phyloP scores from a whole-genome alignment of 2,888 invertebrate species.

The Pharmacophagus antenor region DNA sequence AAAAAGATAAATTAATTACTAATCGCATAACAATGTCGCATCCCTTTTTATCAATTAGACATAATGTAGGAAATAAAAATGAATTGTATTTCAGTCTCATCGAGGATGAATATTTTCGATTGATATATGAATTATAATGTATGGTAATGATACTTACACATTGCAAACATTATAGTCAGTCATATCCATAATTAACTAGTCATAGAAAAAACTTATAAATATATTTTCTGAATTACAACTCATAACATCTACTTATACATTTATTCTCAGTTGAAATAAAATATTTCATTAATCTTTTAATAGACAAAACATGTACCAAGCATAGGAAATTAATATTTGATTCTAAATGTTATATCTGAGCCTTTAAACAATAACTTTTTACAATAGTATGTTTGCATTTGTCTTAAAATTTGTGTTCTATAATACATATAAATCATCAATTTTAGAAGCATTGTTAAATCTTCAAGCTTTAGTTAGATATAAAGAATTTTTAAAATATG shows the following conservation, averaged over 20 bases:
- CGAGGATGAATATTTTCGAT: not conserved
- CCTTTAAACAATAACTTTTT: not conserved
- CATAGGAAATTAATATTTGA: not conserved
- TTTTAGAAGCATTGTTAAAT: not conserved
- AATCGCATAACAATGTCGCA: too few species aligned
- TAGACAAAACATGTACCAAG: too few species aligned
- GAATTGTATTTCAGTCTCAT: constrained; percentile 18
- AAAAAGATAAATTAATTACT: too few species aligned
- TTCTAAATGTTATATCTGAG: not conserved
- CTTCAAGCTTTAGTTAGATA: not conserved
- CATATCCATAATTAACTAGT: not conserved
- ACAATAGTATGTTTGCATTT: too few species aligned
- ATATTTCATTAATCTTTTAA: too few species aligned
- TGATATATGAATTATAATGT: not conserved
- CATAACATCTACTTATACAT: constrained; percentile 1
- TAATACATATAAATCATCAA: not conserved
- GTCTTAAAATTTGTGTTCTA: not conserved
- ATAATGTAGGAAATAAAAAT: not conserved
- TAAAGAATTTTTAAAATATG: not conserved
- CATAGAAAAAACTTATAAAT: not conserved
- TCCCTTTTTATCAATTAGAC: not conserved
- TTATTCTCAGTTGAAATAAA: not conserved
- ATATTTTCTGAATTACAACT: constrained; percentile 3
- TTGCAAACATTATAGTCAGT: not conserved
- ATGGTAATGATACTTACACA: not conserved